A percentile compares a stretch with the other conserved stretches of the same genome.
These are phyloP conservation scores for Glaucopsyche alexis DNA, from an alignment of 2,888 invertebrate genomes.

Conservation along the genomic window DNA sequence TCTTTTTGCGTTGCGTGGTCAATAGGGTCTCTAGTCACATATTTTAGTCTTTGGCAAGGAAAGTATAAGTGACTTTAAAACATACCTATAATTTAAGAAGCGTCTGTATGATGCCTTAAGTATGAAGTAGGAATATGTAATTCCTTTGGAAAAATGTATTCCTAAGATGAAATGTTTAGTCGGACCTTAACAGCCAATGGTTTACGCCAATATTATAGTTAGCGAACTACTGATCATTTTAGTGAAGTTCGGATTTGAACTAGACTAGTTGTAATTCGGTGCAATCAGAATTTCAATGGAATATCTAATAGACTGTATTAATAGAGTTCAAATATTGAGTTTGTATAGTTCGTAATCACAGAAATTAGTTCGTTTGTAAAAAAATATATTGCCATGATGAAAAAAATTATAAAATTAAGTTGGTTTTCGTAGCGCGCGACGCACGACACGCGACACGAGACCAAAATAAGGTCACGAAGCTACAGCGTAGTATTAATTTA, in stretches of 20 bases:
- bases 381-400: neutral
- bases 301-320: constrained; percentile 1
- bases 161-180: neutral
- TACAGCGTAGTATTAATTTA: too few species aligned
- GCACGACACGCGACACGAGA: too few species aligned
- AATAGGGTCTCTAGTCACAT: too few species aligned
- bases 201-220: constrained; percentile 20
- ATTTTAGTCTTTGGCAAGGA: too few species aligned
- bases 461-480: too few species aligned
- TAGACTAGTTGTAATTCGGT: neutral
- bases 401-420: neutral
- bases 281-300: constrained; percentile 16
- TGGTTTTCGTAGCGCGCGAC: too few species aligned
- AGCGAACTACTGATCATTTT: constrained; percentile 12
- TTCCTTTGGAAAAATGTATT: neutral
- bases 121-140: neutral
- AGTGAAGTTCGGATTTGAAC: constrained; percentile 17
- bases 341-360: neutral
- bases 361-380: neutral
- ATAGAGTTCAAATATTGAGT: constrained; percentile 15
- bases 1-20: too few species aligned
- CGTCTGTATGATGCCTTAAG: neutral
- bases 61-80: too few species aligned
- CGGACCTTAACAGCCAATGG: neutral
- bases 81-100: too few species aligned